Evolutionary conservation across 1,140 invertebrate genomes (phyloP), one percentile per base, ranked within the genome.

Genomic region (Chironomus striatipennis): DNA sequence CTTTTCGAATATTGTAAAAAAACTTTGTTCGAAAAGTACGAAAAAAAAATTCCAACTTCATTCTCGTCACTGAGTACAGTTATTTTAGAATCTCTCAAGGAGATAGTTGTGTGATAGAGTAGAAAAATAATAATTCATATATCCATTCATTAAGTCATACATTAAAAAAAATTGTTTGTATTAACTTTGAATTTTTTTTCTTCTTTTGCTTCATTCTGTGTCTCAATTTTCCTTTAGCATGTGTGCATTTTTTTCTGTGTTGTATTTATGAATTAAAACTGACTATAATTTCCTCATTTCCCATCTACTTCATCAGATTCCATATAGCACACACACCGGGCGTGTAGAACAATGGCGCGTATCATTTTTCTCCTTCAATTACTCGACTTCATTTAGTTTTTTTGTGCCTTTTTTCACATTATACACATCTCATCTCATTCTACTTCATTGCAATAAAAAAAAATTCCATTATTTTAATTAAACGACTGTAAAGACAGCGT

Each of bases 401-500:
- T 5, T 34, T 34, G 24, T 34, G 24, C 24, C 24, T 34, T 34
- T 34, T 34, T 34, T 34, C 5, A 34, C 24, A 34, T 34, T 34
- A 34, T 5, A 2, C 24, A 34, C 24, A 34, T 34, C 24, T 34
- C 24, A 34, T 34, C 47, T 15, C 47, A 57, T 15, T 57, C 47
- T 34, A 34, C 24, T 34, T 15, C 47, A 57, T 57, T 57, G 47
- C 47, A 57, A 57, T 57, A 57, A 57, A 57, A 47, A 57, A 34
- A 34, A 20, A 70, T 20, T 70, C 65, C 65, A 70, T 70, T 70
- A 70, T 70, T 70, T 70, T 70, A 70, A 70, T 70, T 70, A 70
- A 70, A 70, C 65, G 65, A 57, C 47, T 57, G 47, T n/a, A 34
- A 34, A 34, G 24, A 5, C 24, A 34, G 1, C 1, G 24, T 5